These are phyloP conservation scores for Plecotus auritus DNA, from an alignment of 2,113 vertebrate species.

Conservation along the genomic window DNA sequence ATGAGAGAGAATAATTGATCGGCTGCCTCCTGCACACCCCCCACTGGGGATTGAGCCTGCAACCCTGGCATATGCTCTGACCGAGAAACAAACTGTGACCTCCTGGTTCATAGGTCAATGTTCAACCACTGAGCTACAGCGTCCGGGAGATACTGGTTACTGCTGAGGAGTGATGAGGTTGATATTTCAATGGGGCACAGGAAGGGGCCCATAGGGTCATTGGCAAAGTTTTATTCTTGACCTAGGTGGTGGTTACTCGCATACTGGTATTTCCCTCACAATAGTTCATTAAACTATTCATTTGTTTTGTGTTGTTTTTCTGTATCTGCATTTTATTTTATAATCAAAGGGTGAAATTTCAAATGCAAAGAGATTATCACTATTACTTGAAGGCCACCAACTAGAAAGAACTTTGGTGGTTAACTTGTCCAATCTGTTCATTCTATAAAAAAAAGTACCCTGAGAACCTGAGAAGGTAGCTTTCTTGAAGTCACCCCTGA, in stretches of 20 bases:
- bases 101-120: no score
- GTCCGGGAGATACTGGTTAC: not conserved
- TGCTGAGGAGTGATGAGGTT: not conserved
- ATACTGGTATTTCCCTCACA: not conserved
- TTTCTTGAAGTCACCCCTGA: not conserved
- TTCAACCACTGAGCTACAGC: no score
- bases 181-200: not conserved
- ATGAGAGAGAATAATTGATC: no score
- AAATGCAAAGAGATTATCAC: not conserved
- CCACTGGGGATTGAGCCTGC: no score
- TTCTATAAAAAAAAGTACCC: not conserved
- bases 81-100: no score
- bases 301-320: not conserved
- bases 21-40: no score
- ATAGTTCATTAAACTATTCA: not conserved
- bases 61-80: no score
- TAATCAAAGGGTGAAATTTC: not conserved
- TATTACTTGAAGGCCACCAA: not conserved
- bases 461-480: not conserved
- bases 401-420: not conserved
- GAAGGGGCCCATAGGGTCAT: accelerated
- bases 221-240: not conserved
- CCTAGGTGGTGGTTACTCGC: not conserved
- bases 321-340: not conserved
- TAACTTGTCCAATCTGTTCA: not conserved